These are phyloP conservation scores for Momotus momota DNA, from an alignment of 2,797 vertebrate species.

Conservation along the genomic window DNA sequence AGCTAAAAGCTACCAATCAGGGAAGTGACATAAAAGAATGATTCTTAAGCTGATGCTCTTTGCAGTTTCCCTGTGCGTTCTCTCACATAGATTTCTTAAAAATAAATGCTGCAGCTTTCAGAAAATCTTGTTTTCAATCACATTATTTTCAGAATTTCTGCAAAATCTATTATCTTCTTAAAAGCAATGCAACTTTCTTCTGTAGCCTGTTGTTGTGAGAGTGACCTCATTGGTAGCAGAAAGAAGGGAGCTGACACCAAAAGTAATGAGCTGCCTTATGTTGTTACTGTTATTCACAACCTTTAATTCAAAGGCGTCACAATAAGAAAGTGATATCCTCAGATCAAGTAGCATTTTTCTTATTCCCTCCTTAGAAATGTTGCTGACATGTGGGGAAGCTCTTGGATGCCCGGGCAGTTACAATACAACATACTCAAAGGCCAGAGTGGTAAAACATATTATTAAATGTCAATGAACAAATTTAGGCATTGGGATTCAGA, in stretches of 20 bases:
- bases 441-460: conserved; percentile 57
- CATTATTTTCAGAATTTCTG: neutral
- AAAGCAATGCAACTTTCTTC: neutral
- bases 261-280: neutral
- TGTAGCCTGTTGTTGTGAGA: neutral
- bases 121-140: neutral
- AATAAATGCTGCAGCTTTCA: neutral
- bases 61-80: neutral
- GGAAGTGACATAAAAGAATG: neutral
- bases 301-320: neutral
- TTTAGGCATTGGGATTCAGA: conserved; percentile 49
- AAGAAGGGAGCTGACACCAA: neutral
- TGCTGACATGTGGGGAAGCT: conserved; percentile 23
- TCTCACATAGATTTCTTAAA: neutral
- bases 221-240: neutral
- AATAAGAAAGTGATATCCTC: neutral
- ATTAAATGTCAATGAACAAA: conserved; percentile 73
- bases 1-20: neutral
- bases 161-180: neutral
- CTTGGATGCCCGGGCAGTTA: neutral
- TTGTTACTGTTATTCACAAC: neutral
- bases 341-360: neutral
- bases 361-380: conserved; percentile 3
- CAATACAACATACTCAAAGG: conserved; percentile 56
- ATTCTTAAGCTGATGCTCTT: neutral